Evolutionary conservation across 1,140 invertebrate species (phyloP).

Genomic region (Nomia melanderi): DNA sequence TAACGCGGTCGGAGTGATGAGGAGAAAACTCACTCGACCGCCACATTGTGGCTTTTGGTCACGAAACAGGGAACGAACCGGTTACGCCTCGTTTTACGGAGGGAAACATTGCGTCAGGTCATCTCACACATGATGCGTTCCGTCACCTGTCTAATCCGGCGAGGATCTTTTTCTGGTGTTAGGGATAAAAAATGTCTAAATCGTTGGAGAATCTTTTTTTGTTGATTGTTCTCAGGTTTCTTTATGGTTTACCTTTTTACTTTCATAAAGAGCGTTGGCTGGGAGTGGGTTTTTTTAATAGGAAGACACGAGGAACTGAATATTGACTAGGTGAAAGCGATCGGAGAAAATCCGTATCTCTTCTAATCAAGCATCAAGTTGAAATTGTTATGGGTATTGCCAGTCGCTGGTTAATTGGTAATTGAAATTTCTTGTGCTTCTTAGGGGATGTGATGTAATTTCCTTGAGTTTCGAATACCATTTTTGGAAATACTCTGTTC

Average conservation of each 20-base stretch:
- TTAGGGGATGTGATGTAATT: too few relatives aligned
- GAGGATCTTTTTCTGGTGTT: too few relatives aligned
- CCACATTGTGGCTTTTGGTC: background rate
- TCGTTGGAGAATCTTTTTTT: too few relatives aligned
- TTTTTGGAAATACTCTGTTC: too few relatives aligned
- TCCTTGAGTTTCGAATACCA: too few relatives aligned
- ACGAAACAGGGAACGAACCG: background rate
- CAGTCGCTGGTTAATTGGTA: background rate
- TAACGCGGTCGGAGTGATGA: background rate
- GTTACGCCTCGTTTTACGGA: background rate
- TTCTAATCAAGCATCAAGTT: conserved; percentile 1
- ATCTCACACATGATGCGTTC: background rate
- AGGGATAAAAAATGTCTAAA: too few relatives aligned
- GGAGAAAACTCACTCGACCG: background rate
- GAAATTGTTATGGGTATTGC: background rate
- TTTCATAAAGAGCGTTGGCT: too few relatives aligned
- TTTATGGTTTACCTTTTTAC: too few relatives aligned
- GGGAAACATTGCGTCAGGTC: background rate
- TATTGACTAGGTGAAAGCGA: conserved; percentile 26
- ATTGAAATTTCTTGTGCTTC: background rate
- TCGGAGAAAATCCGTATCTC: conserved; percentile 3
- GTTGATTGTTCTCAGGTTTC: too few relatives aligned
- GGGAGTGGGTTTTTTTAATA: too few relatives aligned
- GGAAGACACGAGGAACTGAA: conserved; percentile 7
- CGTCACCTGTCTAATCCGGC: background rate